Evolutionary conservation across 2,113 vertebrate genomes (phyloP), one percentile per base, ranked within the genome.

Genomic region (Aptenodytes forsteri): DNA sequence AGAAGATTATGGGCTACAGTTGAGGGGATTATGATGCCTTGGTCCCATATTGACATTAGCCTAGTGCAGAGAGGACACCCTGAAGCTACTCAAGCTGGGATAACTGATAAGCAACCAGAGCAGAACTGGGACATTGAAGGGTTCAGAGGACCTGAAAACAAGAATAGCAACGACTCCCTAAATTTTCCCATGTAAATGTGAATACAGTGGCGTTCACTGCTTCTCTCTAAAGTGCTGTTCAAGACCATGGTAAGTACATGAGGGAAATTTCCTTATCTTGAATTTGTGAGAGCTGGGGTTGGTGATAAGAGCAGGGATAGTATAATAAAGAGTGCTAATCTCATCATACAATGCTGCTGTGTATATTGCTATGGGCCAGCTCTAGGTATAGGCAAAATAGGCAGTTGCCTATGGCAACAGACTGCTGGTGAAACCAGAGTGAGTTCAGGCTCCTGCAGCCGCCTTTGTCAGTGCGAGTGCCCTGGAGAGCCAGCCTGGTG

Each of bases 351-450:
- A 95, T 95, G 79, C 95, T 88, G 55, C 92, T 88, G 92, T 21
- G 76, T 34, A 26, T 55, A 36, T 84, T 94, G 96, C 95, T 94
- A 83, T 67, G 1, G 10, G 90, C 71, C 79, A 90, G 90, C 85
- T 86, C 96, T 94, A 97, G 96, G 93, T 97, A 88, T 91, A 95
- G 96, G 93, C 93, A 97, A 97, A 96, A 96, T 93, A 96, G 92
- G 95, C 82, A 95, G 96, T 96, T 97, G 92, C 95, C 95, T 95
- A 90, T 96, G 88, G 90, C 94, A 96, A 97, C 96, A 94, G 67
- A 83, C 69, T 90, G 86, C 71, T 93, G 90, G 80, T 93, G 88
- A 90, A 92, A 86, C 96, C 85, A 89, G 62, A 76, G 82, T 32
- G 70, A 94, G 93, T 90, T 94, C 92, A 83, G 75, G 87, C 87